These are phyloP conservation scores for Argyrosomus regius DNA, from an alignment of 2,797 vertebrate genomes.

Conservation along the genomic window DNA sequence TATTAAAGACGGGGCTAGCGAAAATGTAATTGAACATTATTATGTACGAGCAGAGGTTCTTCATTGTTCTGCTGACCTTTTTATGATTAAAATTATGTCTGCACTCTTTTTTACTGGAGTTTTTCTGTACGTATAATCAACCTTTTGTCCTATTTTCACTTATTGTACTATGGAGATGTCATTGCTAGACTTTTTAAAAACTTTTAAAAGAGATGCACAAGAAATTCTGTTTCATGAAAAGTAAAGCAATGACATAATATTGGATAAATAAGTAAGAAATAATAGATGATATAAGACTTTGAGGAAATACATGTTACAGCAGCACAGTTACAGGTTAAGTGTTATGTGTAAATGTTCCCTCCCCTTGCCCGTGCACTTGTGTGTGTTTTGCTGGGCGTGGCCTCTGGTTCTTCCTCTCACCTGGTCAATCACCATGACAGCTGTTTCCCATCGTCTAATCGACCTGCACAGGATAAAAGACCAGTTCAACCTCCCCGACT, in stretches of 20 bases:
- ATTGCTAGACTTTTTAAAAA: conserved; percentile 6
- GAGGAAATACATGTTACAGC: neutral
- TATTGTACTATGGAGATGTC: conserved; percentile 2
- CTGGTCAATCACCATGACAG: too few relatives aligned
- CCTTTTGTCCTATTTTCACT: conserved; percentile 35
- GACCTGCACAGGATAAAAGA: too few relatives aligned
- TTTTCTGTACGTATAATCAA: conserved; percentile 44
- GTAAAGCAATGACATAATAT: neutral
- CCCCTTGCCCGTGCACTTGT: too few relatives aligned
- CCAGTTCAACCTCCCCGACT: too few relatives aligned
- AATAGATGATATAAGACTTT: neutral
- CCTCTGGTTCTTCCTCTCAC: too few relatives aligned
- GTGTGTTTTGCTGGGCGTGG: too few relatives aligned
- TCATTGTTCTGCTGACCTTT: conserved; percentile 61
- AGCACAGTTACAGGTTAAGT: neutral
- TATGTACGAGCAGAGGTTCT: conserved; percentile 28
- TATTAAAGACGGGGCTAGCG: conserved; percentile 30
- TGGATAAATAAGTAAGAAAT: neutral
- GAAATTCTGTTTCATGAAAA: conserved; percentile 19
- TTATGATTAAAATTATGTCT: conserved; percentile 39
- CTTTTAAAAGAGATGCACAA: neutral
- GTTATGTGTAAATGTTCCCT: too few relatives aligned
- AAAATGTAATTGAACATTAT: conserved; percentile 53
- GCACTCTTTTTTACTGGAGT: conserved; percentile 20
- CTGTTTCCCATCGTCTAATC: too few relatives aligned